Evolutionary conservation across 2,888 invertebrate genomes (phyloP), one percentile per base, ranked within the genome.

Genomic region (Drosophila silvestris): DNA sequence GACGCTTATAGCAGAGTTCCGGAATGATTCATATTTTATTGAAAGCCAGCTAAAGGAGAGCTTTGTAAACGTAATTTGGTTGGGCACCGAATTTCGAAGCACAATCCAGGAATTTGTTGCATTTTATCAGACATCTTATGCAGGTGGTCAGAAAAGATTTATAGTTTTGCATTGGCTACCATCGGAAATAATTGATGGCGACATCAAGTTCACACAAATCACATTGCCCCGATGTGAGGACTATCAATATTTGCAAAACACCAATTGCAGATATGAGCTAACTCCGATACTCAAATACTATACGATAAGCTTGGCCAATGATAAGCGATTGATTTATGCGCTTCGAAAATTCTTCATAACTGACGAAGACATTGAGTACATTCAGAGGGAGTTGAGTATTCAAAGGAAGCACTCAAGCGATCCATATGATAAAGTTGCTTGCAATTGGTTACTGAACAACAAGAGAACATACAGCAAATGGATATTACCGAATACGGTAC

Each of bases 101-200:
- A 93, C 93, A 0, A 90, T 94, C 0, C 88, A 92, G 19, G 79
- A 88, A 14, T 80, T 95, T n/a, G 92, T 91, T 30, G 35, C 68
- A 5, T 59, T 60, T 1, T 93, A 91, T 47, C 26, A 47, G 5
- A 33, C 22, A 4, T 37, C 57, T 7, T 68, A 77, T 5, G 57
- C 58, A 1, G 53, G 78, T 35, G 74, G 79, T 62, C 79, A 79
- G 5, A 92, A 88, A 70, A 91, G 93, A 74, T 94, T 95, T 14
- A 91, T 96, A 28, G 94, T 97, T 65, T 94, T 97, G 73, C 95
- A 95, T 85, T 96, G 96, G 95, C 94, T 95, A 14, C 96, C 97
- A 0, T 96, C 95, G 50, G 94, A 95, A 57, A 94, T 95, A 37
- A 94, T 95, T 33, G 92, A 94, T 62, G 93, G 93, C n/a, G 93